Conservation (phyloP, 2,113 vertebrate species). For the Anseranas semipalmata region DNA sequence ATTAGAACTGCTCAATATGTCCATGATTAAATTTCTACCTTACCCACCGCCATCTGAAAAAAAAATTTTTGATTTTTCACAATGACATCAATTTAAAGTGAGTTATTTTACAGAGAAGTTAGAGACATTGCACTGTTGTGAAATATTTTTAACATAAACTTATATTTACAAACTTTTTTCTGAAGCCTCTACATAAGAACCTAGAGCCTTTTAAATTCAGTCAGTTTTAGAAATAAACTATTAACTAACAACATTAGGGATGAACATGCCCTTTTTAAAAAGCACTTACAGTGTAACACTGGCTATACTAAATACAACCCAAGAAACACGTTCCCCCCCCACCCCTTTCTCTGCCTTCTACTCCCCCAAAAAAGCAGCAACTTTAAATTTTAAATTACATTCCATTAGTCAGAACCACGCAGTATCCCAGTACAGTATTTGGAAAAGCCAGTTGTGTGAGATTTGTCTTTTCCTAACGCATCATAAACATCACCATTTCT, state of each 20-base stretch:
- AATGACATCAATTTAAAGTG: neutral
- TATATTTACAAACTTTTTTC: slow-evolving; percentile 61
- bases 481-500: slow-evolving; percentile 28
- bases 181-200: slow-evolving; percentile 22
- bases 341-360: neutral
- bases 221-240: slow-evolving; percentile 31
- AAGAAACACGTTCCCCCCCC: neutral
- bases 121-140: neutral
- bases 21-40: slow-evolving; percentile 18
- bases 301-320: neutral
- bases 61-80: neutral
- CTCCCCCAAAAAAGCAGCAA: slow-evolving; percentile 35
- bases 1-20: slow-evolving; percentile 26
- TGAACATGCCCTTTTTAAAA: slow-evolving; percentile 32
- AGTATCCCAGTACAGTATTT: slow-evolving; percentile 1
- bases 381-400: slow-evolving; percentile 47
- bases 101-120: slow-evolving; percentile 61
- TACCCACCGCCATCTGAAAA: neutral
- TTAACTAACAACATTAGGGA: slow-evolving; percentile 9
- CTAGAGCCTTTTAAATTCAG: neutral
- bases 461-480: slow-evolving; percentile 33
- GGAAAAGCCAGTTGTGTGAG: slow-evolving; percentile 25
- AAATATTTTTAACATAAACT: slow-evolving; percentile 49
- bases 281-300: neutral
- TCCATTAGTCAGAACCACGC: neutral